Base-by-base conservation (phyloP, 35 echinoderm and acorn worm species). In the Hemicentrotus pulcherrimus region DNA sequence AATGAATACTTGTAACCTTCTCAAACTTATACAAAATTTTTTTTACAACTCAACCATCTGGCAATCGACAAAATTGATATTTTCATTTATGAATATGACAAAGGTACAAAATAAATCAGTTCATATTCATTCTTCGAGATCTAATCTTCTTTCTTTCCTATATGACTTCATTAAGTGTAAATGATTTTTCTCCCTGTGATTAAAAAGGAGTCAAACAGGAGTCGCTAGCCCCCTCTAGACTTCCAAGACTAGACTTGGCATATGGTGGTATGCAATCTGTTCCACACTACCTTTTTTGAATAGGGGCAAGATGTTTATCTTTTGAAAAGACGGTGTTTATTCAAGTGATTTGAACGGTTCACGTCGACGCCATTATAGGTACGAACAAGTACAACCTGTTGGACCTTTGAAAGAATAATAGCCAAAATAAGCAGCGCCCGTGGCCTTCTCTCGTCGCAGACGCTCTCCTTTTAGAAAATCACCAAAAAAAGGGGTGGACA, bases 321-420 rank as follows among this genome's bases (percentile, higher is more conserved):
- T 78, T 78, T 78, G 65, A 78, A 78, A 78, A n/a, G 65, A n/a
- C 65, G 65, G 11, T 78, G 65, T 78, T 78, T 78, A 78, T 78
- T 78, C 65, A 78, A n/a, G 65, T 78, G 65, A 78, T 55, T 55
- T 55, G 50, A 55, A 55, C 10, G 50, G 50, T 55, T 55, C 15
- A 55, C n/a, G 19, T 28, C 65, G 65, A 78, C 65, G 65, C 65
- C 65, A n/a, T 71, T 78, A 55, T 55, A 55, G 50, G 11, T 15
- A 28, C 65, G 19, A 78, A 78, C 18, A 78, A 78, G 65, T 78
- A 78, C 65, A 78, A 78, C 65, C 65, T 78, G 65, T 78, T 78
- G 65, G 65, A 78, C 65, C 28, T 78, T 78, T 78, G 65, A 78
- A n/a, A n/a, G 65, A 78, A 78, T 22, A 78, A 78, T 78, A 78